phyloP scores from a whole-genome alignment of 2,888 invertebrate genomes.

The Chloroclysta siterata region DNA sequence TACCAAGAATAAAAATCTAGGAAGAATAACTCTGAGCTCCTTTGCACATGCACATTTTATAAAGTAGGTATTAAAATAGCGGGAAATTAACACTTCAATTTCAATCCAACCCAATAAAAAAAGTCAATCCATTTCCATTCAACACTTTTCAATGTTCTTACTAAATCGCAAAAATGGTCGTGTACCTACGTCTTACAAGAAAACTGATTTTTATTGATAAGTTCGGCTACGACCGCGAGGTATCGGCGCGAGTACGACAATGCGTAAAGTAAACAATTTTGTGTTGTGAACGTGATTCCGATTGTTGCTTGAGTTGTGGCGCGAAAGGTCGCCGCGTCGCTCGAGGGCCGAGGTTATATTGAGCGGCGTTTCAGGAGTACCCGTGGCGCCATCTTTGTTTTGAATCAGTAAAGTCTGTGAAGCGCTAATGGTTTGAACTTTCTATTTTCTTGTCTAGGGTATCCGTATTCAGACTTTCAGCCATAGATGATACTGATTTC shows the following conservation, averaged over 20 bases:
- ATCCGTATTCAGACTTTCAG: slow-evolving; percentile 2
- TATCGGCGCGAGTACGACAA: slow-evolving; percentile 52
- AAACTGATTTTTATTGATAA: background rate
- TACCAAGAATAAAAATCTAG: background rate
- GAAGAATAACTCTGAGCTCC: slow-evolving; percentile 17
- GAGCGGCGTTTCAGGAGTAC: slow-evolving; percentile 47
- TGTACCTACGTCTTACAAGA: background rate
- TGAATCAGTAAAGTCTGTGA: slow-evolving; percentile 1
- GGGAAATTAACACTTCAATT: slow-evolving; percentile 31
- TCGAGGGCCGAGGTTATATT: slow-evolving; percentile 53
- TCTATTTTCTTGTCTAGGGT: background rate
- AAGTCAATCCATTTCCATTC: slow-evolving; percentile 15
- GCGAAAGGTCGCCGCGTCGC: slow-evolving; percentile 46
- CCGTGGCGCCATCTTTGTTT: slow-evolving; percentile 43
- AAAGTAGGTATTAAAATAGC: slow-evolving; percentile 10
- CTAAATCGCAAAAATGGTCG: background rate
- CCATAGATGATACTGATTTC: no score
- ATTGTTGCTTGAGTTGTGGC: slow-evolving; percentile 50
- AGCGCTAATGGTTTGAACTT: no score
- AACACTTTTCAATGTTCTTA: background rate
- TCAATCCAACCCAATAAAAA: slow-evolving; percentile 5
- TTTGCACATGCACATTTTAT: slow-evolving; percentile 35
- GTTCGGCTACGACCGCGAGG: slow-evolving; percentile 43
- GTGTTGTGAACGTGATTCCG: slow-evolving; percentile 51
- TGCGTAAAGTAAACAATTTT: slow-evolving; percentile 62